Conservation (phyloP, 2,888 invertebrate species). For the Dichetophora obliterata region DNA sequence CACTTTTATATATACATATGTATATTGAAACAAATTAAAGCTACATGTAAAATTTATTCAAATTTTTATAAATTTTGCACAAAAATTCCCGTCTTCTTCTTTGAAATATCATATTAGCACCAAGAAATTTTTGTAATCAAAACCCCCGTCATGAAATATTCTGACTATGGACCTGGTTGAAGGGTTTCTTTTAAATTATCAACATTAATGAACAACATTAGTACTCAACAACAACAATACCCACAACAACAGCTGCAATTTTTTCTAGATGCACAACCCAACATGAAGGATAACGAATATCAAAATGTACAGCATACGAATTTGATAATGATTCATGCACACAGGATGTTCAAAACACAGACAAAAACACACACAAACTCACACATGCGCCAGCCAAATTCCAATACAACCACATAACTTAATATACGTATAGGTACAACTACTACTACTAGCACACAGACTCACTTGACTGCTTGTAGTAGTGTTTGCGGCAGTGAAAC, state of each 20-base stretch:
- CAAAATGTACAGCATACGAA: not conserved
- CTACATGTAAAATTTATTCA: too few species aligned
- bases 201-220: not conserved
- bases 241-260: not conserved
- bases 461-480: not conserved
- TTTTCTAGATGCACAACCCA: not conserved
- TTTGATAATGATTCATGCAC: slow-evolving; percentile 33
- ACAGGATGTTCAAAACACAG: slow-evolving; percentile 3
- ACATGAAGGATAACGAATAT: not conserved
- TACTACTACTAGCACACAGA: not conserved
- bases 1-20: too few species aligned
- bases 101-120: too few species aligned
- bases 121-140: too few species aligned
- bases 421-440: too few species aligned
- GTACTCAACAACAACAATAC: not conserved
- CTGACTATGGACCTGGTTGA: too few species aligned
- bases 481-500: slow-evolving; percentile 12
- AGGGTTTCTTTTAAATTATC: not conserved
- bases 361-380: not conserved
- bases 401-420: too few species aligned
- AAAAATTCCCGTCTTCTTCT: too few species aligned
- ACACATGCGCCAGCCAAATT: too few species aligned
- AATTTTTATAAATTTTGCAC: too few species aligned
- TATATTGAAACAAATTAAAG: too few species aligned
- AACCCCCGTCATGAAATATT: too few species aligned